Evolutionary conservation across 2,113 vertebrate genomes (phyloP).

Genomic region (Chrysemys picta): DNA sequence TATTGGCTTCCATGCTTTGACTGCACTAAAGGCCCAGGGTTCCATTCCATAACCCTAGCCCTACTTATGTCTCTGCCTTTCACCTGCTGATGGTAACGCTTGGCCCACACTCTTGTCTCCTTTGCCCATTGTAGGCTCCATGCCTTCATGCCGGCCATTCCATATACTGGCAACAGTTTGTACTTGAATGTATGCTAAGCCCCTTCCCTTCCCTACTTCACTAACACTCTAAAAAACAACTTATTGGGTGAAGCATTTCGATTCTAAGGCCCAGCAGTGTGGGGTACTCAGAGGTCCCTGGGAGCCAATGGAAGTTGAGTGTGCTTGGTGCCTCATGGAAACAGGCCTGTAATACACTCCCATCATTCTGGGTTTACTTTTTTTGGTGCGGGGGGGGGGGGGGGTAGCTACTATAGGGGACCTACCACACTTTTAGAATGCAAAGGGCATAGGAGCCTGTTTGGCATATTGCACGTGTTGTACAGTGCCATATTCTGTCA

Average conservation of each 20-base stretch:
- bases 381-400: not conserved
- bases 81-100: not conserved
- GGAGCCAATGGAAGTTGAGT: not conserved
- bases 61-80: not conserved
- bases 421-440: not conserved
- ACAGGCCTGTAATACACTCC: not conserved
- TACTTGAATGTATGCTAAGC: not conserved
- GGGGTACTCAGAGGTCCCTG: fast-evolving
- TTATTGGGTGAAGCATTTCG: not conserved
- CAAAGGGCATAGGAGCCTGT: not conserved
- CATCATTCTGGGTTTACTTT: not conserved
- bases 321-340: not conserved
- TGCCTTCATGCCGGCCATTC: not conserved
- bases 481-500: fast-evolving
- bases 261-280: not conserved
- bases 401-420: too few species aligned
- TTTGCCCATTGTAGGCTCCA: not conserved
- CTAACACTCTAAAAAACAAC: not conserved
- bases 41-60: not conserved
- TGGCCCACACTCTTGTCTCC: not conserved
- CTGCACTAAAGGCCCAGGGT: not conserved
- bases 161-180: not conserved
- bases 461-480: not conserved
- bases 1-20: not conserved
- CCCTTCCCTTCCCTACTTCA: not conserved